Base-by-base conservation (phyloP, 2,888 invertebrate species). In the Limenitis camilla region DNA sequence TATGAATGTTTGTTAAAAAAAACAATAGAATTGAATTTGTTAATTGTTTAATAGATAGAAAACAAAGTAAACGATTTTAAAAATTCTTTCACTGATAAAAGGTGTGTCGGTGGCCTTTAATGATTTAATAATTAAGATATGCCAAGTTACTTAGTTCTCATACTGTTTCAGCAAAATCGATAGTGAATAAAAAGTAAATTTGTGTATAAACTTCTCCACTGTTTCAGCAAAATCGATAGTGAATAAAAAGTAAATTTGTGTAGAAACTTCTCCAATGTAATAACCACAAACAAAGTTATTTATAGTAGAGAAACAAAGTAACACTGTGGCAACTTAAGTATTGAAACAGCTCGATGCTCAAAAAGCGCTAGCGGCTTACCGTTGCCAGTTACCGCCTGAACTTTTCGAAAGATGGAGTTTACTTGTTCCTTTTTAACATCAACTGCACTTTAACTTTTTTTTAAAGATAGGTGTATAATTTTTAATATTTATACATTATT, bases 261-360 rank as follows among this genome's bases (percentile, higher is more conserved):
- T 19, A 7, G 6, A 10, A 28, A 33, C 30, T 9, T 29, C 6
- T 43, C 33, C 9, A 44, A 36, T 71, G 67, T 68, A 67, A 65
- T 31, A n/a, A 38, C 49, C 44, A 42, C 46, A 53, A 78, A 79
- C 74, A 79, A 79, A 81, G 78, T 82, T 81, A 76, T 78, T 74
- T 74, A 72, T 73, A 72, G 75, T 67, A 67, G 66, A 65, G 68
- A 63, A 71, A 74, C 72, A 75, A 76, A 71, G 68, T 66, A 70
- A 60, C 61, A 71, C 68, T 64, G 64, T 71, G 75, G 45, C 62
- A 75, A 81, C 75, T 80, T 74, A 72, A 60, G 70, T 56, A 69
- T 68, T 64, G 60, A 67, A 69, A 68, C 51, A 68, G 68, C 66
- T 62, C 71, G 66, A 66, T 72, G 72, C 68, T 74, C 71, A 64